Evolutionary conservation across 2,888 invertebrate genomes (phyloP).

Genomic region (Coleophora flavipennella): DNA sequence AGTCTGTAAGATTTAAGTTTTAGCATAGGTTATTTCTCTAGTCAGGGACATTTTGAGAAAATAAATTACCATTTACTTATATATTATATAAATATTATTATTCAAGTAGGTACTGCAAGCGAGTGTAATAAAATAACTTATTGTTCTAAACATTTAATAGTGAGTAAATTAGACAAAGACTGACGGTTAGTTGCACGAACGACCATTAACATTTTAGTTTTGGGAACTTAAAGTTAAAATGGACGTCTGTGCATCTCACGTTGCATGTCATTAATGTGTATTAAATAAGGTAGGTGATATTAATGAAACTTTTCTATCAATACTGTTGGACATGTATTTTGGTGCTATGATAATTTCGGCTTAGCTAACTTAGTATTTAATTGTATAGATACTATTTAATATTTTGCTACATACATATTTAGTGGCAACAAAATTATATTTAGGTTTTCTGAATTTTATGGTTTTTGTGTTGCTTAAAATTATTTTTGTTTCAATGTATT

Average conservation of each 20-base stretch:
- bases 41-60: constrained; percentile 67
- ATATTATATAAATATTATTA: constrained; percentile 39
- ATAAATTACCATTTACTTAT: constrained; percentile 68
- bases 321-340: constrained; percentile 55
- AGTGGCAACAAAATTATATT: no score
- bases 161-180: constrained; percentile 41
- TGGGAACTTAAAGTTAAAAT: no score
- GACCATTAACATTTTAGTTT: no score
- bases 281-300: no score
- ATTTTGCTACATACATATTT: no score
- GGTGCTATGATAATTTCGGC: constrained; percentile 68
- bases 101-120: constrained; percentile 53
- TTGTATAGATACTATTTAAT: constrained; percentile 25
- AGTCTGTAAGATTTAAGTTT: constrained; percentile 50
- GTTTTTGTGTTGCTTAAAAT: constrained; percentile 43
- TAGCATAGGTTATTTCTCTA: constrained; percentile 66
- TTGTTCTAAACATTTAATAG: constrained; percentile 45
- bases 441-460: no score
- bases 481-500: constrained; percentile 42
- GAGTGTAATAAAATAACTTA: constrained; percentile 61
- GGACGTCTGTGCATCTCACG: no score
- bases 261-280: no score
- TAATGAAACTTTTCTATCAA: constrained; percentile 65
- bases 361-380: constrained; percentile 65
- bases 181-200: constrained; percentile 20